A percentile compares a stretch with the other conserved stretches of the same genome.
Evolutionary conservation across 2,113 vertebrate genomes (phyloP).

Genomic region (Lanius collurio): DNA sequence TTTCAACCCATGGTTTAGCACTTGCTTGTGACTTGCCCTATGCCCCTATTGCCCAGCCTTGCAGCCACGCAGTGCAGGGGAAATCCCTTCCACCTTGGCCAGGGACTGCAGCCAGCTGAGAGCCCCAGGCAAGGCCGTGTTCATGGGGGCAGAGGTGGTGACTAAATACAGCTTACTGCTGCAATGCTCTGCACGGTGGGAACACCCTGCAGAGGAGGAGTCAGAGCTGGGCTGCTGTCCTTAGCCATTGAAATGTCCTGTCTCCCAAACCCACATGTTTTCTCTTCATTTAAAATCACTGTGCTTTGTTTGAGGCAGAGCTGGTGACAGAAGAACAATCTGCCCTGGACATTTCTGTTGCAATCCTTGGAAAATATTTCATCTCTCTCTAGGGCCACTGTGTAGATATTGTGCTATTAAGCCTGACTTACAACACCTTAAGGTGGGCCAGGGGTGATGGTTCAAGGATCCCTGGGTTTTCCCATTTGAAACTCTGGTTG

Average conservation of each 20-base stretch:
- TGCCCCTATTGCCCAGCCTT: fast-evolving
- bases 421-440: not conserved
- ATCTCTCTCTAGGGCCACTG: not conserved
- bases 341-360: not conserved
- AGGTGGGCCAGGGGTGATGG: not conserved
- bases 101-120: not conserved
- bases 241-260: not conserved
- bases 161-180: not conserved
- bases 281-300: not conserved
- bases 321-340: not conserved
- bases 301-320: not conserved
- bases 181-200: not conserved
- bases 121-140: not conserved
- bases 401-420: not conserved
- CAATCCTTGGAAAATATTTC: not conserved
- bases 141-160: not conserved
- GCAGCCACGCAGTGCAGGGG: not conserved
- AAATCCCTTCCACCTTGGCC: fast-evolving
- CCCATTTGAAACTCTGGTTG: not conserved
- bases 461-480: not conserved
- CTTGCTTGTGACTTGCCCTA: not conserved
- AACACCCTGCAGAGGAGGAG: not conserved
- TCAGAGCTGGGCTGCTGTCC: not conserved
- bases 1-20: not conserved
- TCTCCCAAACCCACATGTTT: not conserved